Base-by-base conservation (phyloP, 1,140 invertebrate species). In the Cherax destructor region DNA sequence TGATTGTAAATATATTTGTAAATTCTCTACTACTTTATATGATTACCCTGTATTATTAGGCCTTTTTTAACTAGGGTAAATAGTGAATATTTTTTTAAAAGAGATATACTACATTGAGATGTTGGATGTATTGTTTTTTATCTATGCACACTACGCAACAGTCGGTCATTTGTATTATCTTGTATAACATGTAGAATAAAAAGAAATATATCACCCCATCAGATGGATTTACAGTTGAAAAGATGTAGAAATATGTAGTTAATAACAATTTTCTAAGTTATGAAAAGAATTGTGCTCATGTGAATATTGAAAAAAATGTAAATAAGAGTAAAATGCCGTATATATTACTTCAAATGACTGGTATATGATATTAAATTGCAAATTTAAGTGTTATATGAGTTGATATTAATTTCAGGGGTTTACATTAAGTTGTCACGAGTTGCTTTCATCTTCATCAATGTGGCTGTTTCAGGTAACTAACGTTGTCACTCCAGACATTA, bases 301-400 rank as follows among this genome's bases (percentile, higher is more conserved):
- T 74, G 69, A 6, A 30, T 9, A 21, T 21, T 74, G 69, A 9
- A 74, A 74, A n/a, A 30, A 11, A 74, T 74, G 69, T 74, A 74
- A 30, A 74, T 74, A 74, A 21, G 5, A 30, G n/a, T 11, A 41
- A 30, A 30, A 30, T 30, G 11, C 69, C 4, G 30, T 74, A 30
- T 30, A 41, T 41, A 41, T 41, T 41, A 74, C 21, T 74, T 74
- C 21, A 21, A 74, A 74, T 24, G 16, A 30, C 21, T 30, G 69
- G 16, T 74, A n/a, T 74, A 74, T 69, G 65, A 69, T 74, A 74
- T 74, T 74, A 74, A 74, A n/a, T 74, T 30, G 30, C 69, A 74
- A 74, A 74, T n/a, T 41, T 74, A 74, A 74, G 69, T 9, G 16
- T 65, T 65, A 11, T 74, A 7, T 9, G 24, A 74, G n/a, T 30